Percentiles rank a stretch among this genome's conserved stretches.
phyloP scores from a whole-genome alignment of 2,113 vertebrate genomes.

The Rhagologus leucostigma region DNA sequence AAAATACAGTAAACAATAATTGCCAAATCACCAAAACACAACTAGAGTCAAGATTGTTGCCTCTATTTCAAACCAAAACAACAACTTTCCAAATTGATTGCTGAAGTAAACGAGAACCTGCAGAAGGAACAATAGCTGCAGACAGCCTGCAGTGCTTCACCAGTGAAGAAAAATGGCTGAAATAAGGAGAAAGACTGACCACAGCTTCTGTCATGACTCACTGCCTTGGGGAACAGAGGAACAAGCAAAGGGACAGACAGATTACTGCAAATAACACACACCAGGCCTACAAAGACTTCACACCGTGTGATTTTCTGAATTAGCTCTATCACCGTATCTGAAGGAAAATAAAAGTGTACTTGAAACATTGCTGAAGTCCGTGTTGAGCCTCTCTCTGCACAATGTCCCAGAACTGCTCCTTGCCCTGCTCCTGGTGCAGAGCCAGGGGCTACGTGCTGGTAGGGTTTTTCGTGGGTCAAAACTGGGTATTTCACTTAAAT shows the following conservation, averaged over 20 bases:
- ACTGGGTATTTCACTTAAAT: not conserved
- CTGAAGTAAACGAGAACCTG: not conserved
- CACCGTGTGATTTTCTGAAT: not conserved
- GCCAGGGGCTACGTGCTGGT: rapidly evolving
- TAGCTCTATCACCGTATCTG: not conserved
- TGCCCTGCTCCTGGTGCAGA: not conserved
- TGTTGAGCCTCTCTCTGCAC: not conserved
- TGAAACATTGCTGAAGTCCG: not conserved
- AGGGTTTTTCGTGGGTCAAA: not conserved
- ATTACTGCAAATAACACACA: not conserved
- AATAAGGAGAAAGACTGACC: not conserved
- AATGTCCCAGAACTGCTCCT: not conserved
- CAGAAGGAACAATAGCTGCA: not conserved
- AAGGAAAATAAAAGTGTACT: conserved; percentile 34
- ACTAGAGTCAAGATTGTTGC: not conserved
- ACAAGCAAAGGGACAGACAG: not conserved
- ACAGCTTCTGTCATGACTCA: not conserved
- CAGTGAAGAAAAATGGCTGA: not conserved
- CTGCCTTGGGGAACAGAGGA: not conserved
- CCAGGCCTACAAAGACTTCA: not conserved
- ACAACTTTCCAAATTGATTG: not conserved
- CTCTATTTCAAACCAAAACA: not conserved
- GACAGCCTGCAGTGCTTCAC: not conserved
- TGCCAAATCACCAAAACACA: not conserved
- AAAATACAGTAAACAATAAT: not conserved